A percentile compares a stretch with the other conserved stretches of the same genome.
These are phyloP conservation scores for Erpetoichthys calabaricus DNA, from an alignment of 2,797 vertebrate species.

Conservation along the genomic window DNA sequence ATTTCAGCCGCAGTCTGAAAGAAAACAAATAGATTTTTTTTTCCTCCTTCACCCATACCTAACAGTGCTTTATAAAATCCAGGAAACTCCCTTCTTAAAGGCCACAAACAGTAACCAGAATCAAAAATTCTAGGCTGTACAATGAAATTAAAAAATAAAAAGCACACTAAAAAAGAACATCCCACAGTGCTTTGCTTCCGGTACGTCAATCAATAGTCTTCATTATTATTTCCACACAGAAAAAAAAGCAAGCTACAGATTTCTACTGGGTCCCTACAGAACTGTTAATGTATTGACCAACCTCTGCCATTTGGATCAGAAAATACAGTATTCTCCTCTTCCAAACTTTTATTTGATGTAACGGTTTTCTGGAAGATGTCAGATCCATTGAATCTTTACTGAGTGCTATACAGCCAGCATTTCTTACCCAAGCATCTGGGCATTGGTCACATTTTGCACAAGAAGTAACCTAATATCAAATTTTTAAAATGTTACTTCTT, in stretches of 20 bases:
- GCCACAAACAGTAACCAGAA: neutral
- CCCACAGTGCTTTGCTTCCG: constrained; percentile 67
- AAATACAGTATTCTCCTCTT: neutral
- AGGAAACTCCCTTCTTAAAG: neutral
- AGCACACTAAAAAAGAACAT: constrained; percentile 32
- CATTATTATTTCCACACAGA: constrained; percentile 45
- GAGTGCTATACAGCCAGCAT: neutral
- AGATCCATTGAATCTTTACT: neutral
- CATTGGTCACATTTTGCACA: neutral
- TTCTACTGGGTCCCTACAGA: constrained; percentile 63
- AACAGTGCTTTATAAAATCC: constrained; percentile 2
- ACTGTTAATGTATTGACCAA: constrained; percentile 46
- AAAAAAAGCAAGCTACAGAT: constrained; percentile 58
- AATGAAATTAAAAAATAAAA: constrained; percentile 11
- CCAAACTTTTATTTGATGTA: neutral
- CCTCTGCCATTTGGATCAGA: neutral
- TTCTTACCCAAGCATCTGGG: neutral
- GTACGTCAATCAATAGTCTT: constrained; percentile 55
- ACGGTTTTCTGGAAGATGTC: neutral
- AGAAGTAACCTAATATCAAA: neutral
- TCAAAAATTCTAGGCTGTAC: neutral
- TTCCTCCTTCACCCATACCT: neutral
- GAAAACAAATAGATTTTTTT: neutral
- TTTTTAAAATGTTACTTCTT: neutral
- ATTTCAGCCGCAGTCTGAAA: neutral